phyloP scores from a whole-genome alignment of 2,797 vertebrate species.

The Hoplostethus atlanticus region DNA sequence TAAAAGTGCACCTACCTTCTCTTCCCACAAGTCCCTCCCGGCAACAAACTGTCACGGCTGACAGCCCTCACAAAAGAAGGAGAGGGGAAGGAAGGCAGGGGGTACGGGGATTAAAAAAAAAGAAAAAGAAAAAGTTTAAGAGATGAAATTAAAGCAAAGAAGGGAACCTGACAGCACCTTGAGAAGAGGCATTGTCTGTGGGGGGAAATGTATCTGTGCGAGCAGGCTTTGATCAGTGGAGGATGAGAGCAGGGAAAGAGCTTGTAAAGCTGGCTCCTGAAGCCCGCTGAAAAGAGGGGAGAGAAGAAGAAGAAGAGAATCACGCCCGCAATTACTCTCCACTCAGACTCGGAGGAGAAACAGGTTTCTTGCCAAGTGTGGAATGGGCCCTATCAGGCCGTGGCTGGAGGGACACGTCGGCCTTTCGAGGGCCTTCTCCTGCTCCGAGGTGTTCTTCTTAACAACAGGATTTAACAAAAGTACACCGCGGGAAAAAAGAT shows the following conservation, averaged over 20 bases:
- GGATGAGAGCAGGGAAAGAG: conserved; percentile 78
- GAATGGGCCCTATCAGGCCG: conserved; percentile 3
- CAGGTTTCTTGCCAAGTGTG: conserved; percentile 40
- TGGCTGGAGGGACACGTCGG: neutral
- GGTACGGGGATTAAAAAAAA: conserved; percentile 79
- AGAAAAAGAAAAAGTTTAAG: conserved; percentile 81
- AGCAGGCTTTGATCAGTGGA: conserved; percentile 84
- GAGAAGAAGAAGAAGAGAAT: conserved; percentile 59
- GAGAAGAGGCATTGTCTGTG: conserved; percentile 86
- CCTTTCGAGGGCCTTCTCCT: neutral
- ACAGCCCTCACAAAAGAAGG: conserved; percentile 84
- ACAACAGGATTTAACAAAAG: neutral
- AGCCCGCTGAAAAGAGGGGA: conserved; percentile 70
- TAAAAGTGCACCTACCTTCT: conserved; percentile 85
- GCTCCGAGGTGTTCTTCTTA: neutral
- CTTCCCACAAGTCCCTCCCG: conserved; percentile 84
- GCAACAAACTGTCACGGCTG: conserved; percentile 87
- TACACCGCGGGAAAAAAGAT: neutral
- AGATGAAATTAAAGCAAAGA: conserved; percentile 88
- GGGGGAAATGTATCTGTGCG: conserved; percentile 83
- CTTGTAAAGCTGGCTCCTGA: conserved; percentile 81
- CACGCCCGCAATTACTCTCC: conserved; percentile 66
- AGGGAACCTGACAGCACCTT: conserved; percentile 87
- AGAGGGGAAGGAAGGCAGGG: conserved; percentile 78
- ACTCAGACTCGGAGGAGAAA: conserved; percentile 59